Evolutionary conservation across 2,888 invertebrate species (phyloP), one percentile per base, ranked within the genome.

Genomic region (Hemistola chrysoprasaria): DNA sequence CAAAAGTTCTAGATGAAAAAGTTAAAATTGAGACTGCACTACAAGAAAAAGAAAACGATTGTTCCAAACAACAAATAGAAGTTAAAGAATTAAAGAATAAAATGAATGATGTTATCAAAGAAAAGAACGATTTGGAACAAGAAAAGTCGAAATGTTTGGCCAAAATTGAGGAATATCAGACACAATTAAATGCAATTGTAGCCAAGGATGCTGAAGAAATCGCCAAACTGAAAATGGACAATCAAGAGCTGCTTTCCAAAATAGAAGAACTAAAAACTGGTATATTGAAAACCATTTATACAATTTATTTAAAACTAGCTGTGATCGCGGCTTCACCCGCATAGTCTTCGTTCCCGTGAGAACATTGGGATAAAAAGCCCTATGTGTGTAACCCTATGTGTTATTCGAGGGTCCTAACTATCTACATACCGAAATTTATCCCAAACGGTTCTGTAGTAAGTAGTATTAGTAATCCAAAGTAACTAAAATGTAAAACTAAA

Each of bases 231-330:
- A 59, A 41, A n/a, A 35, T 38, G 6, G 68, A 67, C 11, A 66
- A 64, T 27, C 27, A 26, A n/a, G 42, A 55, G 7, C 49, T 69
- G 35, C 22, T 47, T 5, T 49, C 51, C 24, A 45, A 46, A 4
- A 46, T 69, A 25, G 66, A 71, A 41, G 63, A 70, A 25, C 71
- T 71, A 27, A 65, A 61, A 57, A 54, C 52, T 45, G 72, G 81
- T 81, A 59, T 42, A 46, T 44, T 29, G 2, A 23, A 22, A n/a
- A n/a, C n/a, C n/a, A n/a, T n/a, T n/a, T n/a, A n/a, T n/a, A n/a
- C n/a, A n/a, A n/a, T n/a, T n/a, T n/a, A n/a, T n/a, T n/a, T n/a
- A n/a, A n/a, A n/a, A n/a, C n/a, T n/a, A n/a, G n/a, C n/a, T n/a
- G n/a, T n/a, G n/a, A n/a, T n/a, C n/a, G n/a, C n/a, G n/a, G n/a